Evolutionary conservation across 2,888 invertebrate genomes (phyloP), one percentile per base, ranked within the genome.

Genomic region (Xiphydria camelus): DNA sequence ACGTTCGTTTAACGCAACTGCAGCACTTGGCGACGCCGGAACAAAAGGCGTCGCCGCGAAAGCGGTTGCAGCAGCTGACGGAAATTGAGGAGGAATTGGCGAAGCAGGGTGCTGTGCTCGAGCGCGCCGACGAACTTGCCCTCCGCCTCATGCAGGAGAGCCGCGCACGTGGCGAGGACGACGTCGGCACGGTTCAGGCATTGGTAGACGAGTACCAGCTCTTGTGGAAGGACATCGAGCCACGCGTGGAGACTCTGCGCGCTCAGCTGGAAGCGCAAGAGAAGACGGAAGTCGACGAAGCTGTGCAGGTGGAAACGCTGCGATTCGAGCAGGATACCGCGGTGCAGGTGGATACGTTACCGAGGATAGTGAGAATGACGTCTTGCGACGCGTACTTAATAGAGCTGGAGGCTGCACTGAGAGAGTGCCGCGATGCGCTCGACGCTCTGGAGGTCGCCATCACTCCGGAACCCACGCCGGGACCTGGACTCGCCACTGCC

Each of bases 301-400:
- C 81, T 31, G 79, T 83, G 1, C 82, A 90, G 77, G 88, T 89
- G 6, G 86, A 90, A 51, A 89, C 89, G 0, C 76, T 87, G 4
- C 85, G 80, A 70, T 86, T 88, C 73, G 90, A 89, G 65, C 84
- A 84, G 10, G 90, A 92, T 62, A 83, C 84, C 1, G 84, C 87
- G 1, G 85, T 89, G 4, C 92, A 93, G 79, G 92, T 92, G 1
- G 86, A 91, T 66, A 93, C 92, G 0, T 74, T 92, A 26, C 82
- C 83, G 0, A 78, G 79, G 31, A 64, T 84, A 33, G 77, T 80
- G 33, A 77, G 80, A 14, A 83, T 86, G 77, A 90, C 90, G 29
- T 86, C 90, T 3, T 87, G 88, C 70, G 91, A 92, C 66, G 91
- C 91, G 1, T 93, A 91, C 66, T 77, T 85, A 41, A 85, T 83